Conservation (phyloP, 1,140 invertebrate genomes). For the Venustaconcha ellipsiformis region DNA sequence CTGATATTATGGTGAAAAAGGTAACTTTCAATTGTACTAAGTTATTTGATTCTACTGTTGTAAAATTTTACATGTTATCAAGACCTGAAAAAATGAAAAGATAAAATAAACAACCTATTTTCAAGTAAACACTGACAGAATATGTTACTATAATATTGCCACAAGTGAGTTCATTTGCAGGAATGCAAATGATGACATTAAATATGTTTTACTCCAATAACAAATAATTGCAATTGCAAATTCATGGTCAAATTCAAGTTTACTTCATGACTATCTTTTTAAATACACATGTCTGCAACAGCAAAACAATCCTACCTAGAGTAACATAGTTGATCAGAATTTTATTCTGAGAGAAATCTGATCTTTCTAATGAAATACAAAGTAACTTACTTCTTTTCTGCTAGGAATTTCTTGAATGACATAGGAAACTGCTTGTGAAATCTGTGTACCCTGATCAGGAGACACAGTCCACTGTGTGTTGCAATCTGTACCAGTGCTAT, state of each 20-base stretch:
- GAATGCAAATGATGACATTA: no score
- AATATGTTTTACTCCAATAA: not conserved
- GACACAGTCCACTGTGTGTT: constrained; percentile 22
- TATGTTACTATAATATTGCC: no score
- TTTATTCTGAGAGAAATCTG: not conserved
- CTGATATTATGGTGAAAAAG: no score
- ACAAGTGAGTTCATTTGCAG: no score
- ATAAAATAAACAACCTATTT: no score
- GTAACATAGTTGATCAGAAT: not conserved
- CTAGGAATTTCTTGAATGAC: constrained; percentile 72
- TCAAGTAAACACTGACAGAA: no score
- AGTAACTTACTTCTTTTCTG: constrained; percentile 62
- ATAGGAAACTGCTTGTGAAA: constrained; percentile 71
- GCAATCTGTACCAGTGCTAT: constrained; percentile 24
- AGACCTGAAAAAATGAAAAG: no score
- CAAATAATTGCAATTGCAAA: not conserved
- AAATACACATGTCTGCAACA: not conserved
- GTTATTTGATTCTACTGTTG: no score
- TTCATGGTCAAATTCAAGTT: not conserved
- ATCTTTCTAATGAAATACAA: no score
- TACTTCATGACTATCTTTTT: constrained; percentile 1
- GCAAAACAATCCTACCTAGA: not conserved
- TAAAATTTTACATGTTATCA: no score
- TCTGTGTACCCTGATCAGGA: constrained; percentile 13
- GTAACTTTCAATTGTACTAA: no score